These are phyloP conservation scores for Drosophila austrosaltans DNA, from an alignment of 2,888 invertebrate species.

Conservation along the genomic window DNA sequence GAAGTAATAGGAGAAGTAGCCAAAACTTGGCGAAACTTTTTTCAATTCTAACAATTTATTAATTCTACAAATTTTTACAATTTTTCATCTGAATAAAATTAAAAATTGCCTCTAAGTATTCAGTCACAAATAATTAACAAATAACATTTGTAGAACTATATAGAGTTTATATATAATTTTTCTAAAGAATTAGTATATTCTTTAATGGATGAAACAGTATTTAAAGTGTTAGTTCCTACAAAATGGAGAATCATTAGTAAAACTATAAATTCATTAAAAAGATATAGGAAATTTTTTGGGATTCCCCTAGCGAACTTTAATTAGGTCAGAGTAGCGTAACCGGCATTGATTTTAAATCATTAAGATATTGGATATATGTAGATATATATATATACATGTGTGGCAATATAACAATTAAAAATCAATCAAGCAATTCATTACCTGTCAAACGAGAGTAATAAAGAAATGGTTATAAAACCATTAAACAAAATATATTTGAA, in stretches of 20 bases:
- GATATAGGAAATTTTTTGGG: not conserved
- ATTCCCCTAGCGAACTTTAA: not conserved
- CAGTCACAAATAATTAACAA: too few relatives aligned
- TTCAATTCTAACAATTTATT: too few relatives aligned
- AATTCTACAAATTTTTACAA: too few relatives aligned
- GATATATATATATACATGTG: not conserved
- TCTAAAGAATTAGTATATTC: too few relatives aligned
- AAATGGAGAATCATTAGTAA: not conserved
- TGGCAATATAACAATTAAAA: slow-evolving; percentile 21
- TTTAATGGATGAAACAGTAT: not conserved
- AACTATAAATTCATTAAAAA: not conserved
- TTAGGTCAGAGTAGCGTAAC: not conserved
- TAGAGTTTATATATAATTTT: too few relatives aligned
- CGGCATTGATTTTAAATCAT: not conserved
- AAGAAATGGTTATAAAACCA: slow-evolving; percentile 39
- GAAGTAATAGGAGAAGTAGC: too few relatives aligned
- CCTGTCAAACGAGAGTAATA: slow-evolving; percentile 30
- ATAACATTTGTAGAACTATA: too few relatives aligned
- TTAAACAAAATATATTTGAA: slow-evolving; percentile 22
- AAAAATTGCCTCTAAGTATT: too few relatives aligned
- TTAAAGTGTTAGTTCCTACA: not conserved
- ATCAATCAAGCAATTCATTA: slow-evolving; percentile 29
- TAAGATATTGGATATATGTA: not conserved
- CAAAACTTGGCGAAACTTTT: too few relatives aligned
- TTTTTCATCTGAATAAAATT: too few relatives aligned